Evolutionary conservation across 2,113 vertebrate species (phyloP).

Genomic region (Saccopteryx leptura): DNA sequence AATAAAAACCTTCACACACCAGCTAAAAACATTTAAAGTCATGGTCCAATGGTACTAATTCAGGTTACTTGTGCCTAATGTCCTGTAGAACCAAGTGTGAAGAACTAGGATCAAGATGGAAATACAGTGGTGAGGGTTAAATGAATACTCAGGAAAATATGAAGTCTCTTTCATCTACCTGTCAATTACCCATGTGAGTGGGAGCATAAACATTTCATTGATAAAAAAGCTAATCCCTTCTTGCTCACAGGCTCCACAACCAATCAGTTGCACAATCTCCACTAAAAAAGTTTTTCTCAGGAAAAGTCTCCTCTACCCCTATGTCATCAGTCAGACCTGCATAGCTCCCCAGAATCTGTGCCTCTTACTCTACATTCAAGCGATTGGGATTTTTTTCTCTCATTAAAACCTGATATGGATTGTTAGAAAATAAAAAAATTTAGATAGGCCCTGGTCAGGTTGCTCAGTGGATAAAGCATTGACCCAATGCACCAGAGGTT

Average conservation of each 20-base stretch:
- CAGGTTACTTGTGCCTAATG: not conserved
- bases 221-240: not conserved
- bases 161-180: not conserved
- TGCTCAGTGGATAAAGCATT: too few species aligned
- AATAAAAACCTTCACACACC: not conserved
- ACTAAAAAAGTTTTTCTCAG: not conserved
- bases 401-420: not conserved
- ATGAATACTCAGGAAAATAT: not conserved
- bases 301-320: not conserved
- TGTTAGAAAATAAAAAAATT: constrained; percentile 5
- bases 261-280: not conserved
- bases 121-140: not conserved
- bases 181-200: not conserved
- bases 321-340: not conserved
- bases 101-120: not conserved
- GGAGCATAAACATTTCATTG: not conserved
- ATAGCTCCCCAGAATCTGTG: not conserved
- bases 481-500: too few species aligned
- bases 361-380: not conserved
- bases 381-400: not conserved
- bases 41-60: not conserved
- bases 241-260: not conserved
- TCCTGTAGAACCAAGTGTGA: not conserved
- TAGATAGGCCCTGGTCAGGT: too few species aligned
- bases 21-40: constrained; percentile 35